Conservation (phyloP, 2,888 invertebrate genomes). For the Polydrusus cervinus region DNA sequence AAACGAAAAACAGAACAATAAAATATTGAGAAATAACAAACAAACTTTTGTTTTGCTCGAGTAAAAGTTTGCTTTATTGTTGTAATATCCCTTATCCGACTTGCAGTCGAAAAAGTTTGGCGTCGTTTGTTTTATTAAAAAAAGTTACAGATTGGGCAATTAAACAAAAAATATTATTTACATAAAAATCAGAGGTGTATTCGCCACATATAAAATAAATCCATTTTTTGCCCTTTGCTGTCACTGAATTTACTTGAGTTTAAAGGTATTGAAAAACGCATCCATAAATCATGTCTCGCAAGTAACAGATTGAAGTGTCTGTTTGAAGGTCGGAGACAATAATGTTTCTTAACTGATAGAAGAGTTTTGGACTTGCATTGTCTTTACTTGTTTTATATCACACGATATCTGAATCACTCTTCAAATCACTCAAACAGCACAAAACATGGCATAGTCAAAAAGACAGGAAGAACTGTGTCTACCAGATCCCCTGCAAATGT, state of each 20-base stretch:
- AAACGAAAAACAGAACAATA: not conserved
- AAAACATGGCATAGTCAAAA: too few relatives aligned
- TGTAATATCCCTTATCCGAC: not conserved
- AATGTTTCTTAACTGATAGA: too few relatives aligned
- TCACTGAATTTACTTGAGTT: not conserved
- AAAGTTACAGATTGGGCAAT: not conserved
- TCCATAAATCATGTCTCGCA: too few relatives aligned
- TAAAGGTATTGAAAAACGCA: too few relatives aligned
- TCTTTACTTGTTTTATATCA: too few relatives aligned
- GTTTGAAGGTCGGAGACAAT: too few relatives aligned
- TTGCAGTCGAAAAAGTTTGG: not conserved
- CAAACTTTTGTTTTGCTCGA: not conserved
- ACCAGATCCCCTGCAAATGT: too few relatives aligned
- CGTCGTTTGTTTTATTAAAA: not conserved
- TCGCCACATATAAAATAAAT: not conserved
- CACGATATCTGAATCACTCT: too few relatives aligned
- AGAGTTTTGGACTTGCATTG: too few relatives aligned
- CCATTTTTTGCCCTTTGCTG: not conserved
- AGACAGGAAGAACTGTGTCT: too few relatives aligned
- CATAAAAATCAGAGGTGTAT: not conserved
- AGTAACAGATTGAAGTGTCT: too few relatives aligned
- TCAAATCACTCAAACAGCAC: too few relatives aligned
- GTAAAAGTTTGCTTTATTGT: not conserved
- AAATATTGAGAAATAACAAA: not conserved
- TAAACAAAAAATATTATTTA: not conserved